Evolutionary conservation across 2,888 invertebrate genomes (phyloP), one percentile per base, ranked within the genome.

Genomic region (Drosophila quinaria): DNA sequence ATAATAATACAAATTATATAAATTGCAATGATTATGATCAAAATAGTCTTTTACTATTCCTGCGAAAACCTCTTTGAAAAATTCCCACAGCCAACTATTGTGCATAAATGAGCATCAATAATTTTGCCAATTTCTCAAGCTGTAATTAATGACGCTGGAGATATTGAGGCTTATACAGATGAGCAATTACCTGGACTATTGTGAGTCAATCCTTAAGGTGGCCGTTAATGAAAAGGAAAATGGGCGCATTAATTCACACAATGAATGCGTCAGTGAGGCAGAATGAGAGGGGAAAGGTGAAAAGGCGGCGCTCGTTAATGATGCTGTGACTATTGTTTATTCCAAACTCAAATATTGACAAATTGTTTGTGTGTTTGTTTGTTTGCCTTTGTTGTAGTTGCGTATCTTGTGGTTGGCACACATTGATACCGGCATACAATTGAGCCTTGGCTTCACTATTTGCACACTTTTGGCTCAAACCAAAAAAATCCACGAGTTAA

Each of bases 341-440:
- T 46, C 22, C 47, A 19, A 74, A 35, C 8, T 42, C 64, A 72
- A 78, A 78, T 79, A 75, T 76, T 79, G 72, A 65, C 72, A 50
- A 79, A 70, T 70, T 64, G 58, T 52, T 19, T 31, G 35, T 55
- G 49, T 59, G 35, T 46, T 9, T 33, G 39, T 25, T 17, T 29
- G 25, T 25, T 41, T 25, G 22, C 33, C 55, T 22, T 37, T 41
- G 35, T 72, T 59, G 6, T 49, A 17, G 41, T 41, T 59, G 41
- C 44, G 61, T 64, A 17, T 56, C 46, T 70, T 63, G 73, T 41
- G 54, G 59, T 66, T 75, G 75, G 69, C 81, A 67, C 81, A 83
- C 68, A 64, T 69, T 19, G 70, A 61, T 46, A 56, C 46, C 61
- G 64, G 51, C 72, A 67, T 47, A 65, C 76, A 80, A 80, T 74